Evolutionary conservation across 2,113 vertebrate genomes (phyloP), one percentile per base, ranked within the genome.

Genomic region (Pholis gunnellus): DNA sequence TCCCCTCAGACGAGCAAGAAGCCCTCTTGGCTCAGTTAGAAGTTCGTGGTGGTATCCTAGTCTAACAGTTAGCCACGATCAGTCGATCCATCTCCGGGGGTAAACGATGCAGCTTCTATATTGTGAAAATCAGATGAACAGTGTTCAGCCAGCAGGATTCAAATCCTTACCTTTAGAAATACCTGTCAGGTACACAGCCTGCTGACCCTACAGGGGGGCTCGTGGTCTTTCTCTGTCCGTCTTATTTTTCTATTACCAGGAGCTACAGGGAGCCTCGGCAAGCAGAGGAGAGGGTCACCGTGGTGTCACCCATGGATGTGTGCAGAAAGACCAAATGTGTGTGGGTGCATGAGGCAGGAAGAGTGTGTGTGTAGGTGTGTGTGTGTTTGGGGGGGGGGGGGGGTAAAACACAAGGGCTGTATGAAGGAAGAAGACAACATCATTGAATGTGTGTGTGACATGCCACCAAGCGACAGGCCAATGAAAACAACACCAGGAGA

Each of bases 241-340:
- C 68, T 65, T n/a, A 77, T 76, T 88, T 84, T 74, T 84, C 84
- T 84, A 82, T 88, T 88, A 86, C 54, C 50, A 46, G 22, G 52
- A 90, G 79, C 88, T 44, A 38, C 70, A 81, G 80, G 87, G 68
- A 77, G 66, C 48, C 57, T 42, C 65, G 46, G 57, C 31, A 22
- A 42, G 73, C 17, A 54, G 72, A 60, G 36, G 8, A n/a, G 7
- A 60, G 77, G 82, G 72, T 81, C 83, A 73, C 38, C 29, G 0
- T 29, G 57, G 46, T 72, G 64, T 85, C 79, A 52, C 46, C 60
- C 59, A 29, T 36, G 70, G 15, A 15, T 25, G 44, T 72, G 42
- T 56, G 50, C 44, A 17, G 44, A 46, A 72, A 56, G n/a, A 31
- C 22, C 34, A 27, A 27, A 22, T 70, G 27, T 70, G 48, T 73